phyloP scores from a whole-genome alignment of 2,113 vertebrate genomes.

The Pomatorhinus ruficollis region DNA sequence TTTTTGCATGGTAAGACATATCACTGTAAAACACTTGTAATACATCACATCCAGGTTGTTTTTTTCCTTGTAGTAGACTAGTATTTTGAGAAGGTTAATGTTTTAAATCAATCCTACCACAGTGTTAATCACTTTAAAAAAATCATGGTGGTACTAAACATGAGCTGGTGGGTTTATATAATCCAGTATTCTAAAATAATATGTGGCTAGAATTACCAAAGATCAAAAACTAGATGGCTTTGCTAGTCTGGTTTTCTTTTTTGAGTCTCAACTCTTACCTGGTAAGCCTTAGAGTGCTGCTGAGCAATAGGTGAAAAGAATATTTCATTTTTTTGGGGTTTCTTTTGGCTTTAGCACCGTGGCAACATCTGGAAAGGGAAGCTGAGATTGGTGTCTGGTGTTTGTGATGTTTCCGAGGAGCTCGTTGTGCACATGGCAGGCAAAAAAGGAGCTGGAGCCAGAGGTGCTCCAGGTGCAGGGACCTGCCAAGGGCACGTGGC shows the following conservation, averaged over 20 bases:
- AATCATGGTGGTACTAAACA: neutral
- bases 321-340: neutral
- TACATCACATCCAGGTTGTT: neutral
- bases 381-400: neutral
- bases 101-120: neutral
- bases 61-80: neutral
- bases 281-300: neutral
- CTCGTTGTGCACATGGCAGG: neutral
- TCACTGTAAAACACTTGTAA: neutral
- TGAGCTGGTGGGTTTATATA: neutral
- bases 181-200: neutral
- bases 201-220: neutral
- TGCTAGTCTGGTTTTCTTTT: neutral
- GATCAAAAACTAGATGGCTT: neutral
- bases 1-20: conserved; percentile 9
- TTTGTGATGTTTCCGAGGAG: neutral
- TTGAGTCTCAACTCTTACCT: neutral
- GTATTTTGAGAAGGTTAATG: neutral
- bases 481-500: neutral
- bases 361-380: neutral
- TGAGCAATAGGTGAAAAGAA: neutral
- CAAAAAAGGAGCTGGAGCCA: neutral
- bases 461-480: neutral
- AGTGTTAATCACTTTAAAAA: neutral
- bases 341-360: neutral